Evolutionary conservation across 2,113 vertebrate genomes (phyloP).

Genomic region (Hyperopisus bebe): DNA sequence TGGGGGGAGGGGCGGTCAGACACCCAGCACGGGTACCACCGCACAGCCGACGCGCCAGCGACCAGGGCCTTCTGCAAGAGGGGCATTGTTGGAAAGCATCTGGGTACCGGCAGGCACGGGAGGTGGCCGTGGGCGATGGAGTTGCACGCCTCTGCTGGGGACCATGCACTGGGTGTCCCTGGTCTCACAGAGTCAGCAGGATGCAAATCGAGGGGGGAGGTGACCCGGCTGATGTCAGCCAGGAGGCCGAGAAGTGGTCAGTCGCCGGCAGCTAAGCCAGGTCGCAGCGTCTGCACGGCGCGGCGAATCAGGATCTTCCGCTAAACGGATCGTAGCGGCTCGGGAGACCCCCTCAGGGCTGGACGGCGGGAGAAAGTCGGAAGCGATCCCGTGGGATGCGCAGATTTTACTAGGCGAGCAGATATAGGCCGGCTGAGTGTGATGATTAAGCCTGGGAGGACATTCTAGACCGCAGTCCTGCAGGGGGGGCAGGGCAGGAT

Average conservation of each 20-base stretch:
- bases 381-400: not conserved
- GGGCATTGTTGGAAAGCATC: slow-evolving; percentile 18
- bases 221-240: too few species aligned
- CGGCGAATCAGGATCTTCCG: not conserved
- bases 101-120: slow-evolving; percentile 4
- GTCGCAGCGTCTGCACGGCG: not conserved
- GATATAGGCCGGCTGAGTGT: not conserved
- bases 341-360: not conserved
- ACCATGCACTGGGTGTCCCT: slow-evolving; percentile 6
- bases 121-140: not conserved
- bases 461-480: not conserved
- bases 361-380: not conserved
- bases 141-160: not conserved
- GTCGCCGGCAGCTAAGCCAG: not conserved
- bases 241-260: not conserved
- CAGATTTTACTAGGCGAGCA: not conserved
- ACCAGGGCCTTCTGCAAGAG: not conserved
- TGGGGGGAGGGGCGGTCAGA: not conserved
- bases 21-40: not conserved
- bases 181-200: not conserved
- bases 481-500: not conserved
- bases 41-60: not conserved
- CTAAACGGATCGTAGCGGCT: not conserved
- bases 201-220: not conserved
- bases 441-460: not conserved